phyloP scores from a whole-genome alignment of 2,888 invertebrate genomes.

The Zaprionus lineosus region DNA sequence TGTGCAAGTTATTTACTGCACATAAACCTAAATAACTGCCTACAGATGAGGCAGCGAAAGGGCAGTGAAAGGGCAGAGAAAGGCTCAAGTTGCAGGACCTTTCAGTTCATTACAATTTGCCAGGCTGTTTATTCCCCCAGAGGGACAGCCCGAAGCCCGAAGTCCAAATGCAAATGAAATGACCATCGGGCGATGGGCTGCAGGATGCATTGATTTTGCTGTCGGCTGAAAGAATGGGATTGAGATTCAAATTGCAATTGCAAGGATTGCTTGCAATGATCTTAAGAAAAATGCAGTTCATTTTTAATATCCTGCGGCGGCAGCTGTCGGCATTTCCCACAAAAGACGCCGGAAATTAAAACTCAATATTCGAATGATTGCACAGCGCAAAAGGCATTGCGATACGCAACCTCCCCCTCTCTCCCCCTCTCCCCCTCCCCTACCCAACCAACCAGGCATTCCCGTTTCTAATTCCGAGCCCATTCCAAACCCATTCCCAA shows the following conservation, averaged over 20 bases:
- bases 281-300: conserved; percentile 57
- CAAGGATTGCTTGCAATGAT: conserved; percentile 27
- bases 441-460: background rate
- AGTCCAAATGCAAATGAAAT: conserved; percentile 38
- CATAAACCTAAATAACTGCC: conserved; percentile 45
- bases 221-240: conserved; percentile 9
- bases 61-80: background rate
- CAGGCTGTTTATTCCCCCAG: conserved; percentile 16
- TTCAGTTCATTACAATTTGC: conserved; percentile 64
- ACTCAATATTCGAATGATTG: conserved; percentile 76
- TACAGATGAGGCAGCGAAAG: background rate
- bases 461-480: background rate
- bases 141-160: background rate
- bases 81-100: conserved; percentile 20
- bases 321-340: conserved; percentile 58
- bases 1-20: conserved; percentile 60
- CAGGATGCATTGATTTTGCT: conserved; percentile 20
- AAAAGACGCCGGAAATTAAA: conserved; percentile 72
- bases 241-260: too few species aligned
- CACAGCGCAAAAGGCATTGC: conserved; percentile 31
- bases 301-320: conserved; percentile 73
- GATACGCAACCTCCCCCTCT: conserved; percentile 7
- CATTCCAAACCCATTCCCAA: background rate
- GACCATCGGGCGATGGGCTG: conserved; percentile 5
- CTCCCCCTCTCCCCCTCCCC: background rate